Conservation (phyloP, 2,888 invertebrate species). For the Mayetiola destructor region DNA sequence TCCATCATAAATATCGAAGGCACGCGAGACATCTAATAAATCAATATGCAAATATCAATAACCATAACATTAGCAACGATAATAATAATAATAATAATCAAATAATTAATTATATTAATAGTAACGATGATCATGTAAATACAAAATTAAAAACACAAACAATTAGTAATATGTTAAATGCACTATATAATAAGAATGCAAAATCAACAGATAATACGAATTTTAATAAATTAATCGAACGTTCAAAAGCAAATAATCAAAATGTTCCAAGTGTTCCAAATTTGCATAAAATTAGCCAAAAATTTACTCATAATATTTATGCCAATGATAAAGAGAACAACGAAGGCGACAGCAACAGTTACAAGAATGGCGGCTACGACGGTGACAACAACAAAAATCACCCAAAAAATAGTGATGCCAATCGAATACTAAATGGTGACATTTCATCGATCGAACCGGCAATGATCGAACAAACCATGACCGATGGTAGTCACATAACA, state of each 20-base stretch:
- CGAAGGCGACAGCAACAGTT: background rate
- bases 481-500: background rate
- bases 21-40: too few relatives aligned
- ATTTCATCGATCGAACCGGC: background rate
- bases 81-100: too few relatives aligned
- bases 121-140: too few relatives aligned
- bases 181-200: too few relatives aligned
- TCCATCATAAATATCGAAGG: too few relatives aligned
- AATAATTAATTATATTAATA: too few relatives aligned
- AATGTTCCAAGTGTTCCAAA: constrained; percentile 32
- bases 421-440: background rate
- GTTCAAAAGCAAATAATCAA: constrained; percentile 15
- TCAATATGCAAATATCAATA: too few relatives aligned
- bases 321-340: constrained; percentile 19
- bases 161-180: too few relatives aligned
- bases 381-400: background rate
- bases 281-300: constrained; percentile 24
- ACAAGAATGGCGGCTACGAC: background rate
- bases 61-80: too few relatives aligned
- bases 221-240: background rate
- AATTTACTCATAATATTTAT: constrained; percentile 27
- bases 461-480: background rate
- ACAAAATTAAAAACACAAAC: too few relatives aligned
- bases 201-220: too few relatives aligned
- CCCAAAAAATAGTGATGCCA: background rate